Evolutionary conservation across 2,888 invertebrate species (phyloP).

Genomic region (Stratiomys singularior): DNA sequence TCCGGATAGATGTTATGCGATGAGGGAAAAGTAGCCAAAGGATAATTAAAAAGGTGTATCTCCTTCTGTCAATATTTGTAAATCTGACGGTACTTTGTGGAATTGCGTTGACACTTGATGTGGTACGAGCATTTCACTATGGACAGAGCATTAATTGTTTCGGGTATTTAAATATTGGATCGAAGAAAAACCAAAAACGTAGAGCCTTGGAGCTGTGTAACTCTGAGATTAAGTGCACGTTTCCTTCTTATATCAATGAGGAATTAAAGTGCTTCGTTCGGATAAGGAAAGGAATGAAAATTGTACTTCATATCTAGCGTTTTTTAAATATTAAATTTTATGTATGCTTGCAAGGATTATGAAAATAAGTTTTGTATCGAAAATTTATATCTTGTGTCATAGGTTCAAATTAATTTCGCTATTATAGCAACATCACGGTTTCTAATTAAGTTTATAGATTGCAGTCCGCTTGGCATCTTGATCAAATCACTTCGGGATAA

Average conservation of each 20-base stretch:
- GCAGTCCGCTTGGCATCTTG: not conserved
- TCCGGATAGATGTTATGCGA: not conserved
- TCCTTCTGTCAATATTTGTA: slow-evolving; percentile 41
- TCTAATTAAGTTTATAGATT: slow-evolving; percentile 23
- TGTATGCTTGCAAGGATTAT: too few relatives aligned
- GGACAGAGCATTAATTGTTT: not conserved
- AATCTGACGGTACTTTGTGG: slow-evolving; percentile 41
- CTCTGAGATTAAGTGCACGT: too few relatives aligned
- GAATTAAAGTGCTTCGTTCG: too few relatives aligned
- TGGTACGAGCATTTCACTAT: not conserved
- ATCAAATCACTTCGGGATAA: slow-evolving; percentile 20
- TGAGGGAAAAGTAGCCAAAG: slow-evolving; percentile 21
- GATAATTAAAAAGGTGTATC: slow-evolving; percentile 44
- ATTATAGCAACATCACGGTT: too few relatives aligned
- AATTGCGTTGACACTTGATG: slow-evolving; percentile 41
- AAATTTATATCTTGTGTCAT: not conserved
- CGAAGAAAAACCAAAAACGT: too few relatives aligned
- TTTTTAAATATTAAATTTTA: too few relatives aligned
- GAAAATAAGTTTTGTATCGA: not conserved
- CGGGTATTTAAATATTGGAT: not conserved
- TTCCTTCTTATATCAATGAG: too few relatives aligned
- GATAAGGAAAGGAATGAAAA: too few relatives aligned
- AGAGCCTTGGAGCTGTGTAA: too few relatives aligned
- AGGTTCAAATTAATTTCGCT: too few relatives aligned
- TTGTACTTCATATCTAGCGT: too few relatives aligned